Conservation (phyloP, 2,888 invertebrate species). For the Papilio gigon region DNA sequence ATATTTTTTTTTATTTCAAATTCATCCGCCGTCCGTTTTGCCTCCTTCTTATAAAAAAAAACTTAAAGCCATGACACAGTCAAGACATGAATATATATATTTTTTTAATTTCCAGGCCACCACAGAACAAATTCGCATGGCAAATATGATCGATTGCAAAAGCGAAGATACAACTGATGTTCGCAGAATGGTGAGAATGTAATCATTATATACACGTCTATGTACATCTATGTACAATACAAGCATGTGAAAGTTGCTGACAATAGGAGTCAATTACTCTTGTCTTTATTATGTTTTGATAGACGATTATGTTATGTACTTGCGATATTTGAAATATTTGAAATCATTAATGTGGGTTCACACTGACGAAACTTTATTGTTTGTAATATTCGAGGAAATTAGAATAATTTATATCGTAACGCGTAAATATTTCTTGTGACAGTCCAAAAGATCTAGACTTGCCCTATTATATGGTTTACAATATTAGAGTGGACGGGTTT, state of each 20-base stretch:
- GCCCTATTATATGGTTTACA: no score
- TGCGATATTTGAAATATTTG: no score
- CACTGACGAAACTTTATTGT: no score
- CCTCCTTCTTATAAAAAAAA: no score
- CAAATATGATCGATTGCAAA: slow-evolving; percentile 89
- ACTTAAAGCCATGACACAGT: not conserved
- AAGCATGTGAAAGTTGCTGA: slow-evolving; percentile 22
- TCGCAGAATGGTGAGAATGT: slow-evolving; percentile 79
- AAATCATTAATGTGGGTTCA: no score
- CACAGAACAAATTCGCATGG: slow-evolving; percentile 92
- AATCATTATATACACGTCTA: not conserved
- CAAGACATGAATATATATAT: not conserved
- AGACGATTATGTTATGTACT: not conserved
- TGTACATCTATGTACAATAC: not conserved
- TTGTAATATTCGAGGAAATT: no score
- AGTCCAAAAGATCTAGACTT: no score
- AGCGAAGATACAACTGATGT: slow-evolving; percentile 84
- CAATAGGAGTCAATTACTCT: slow-evolving; percentile 20
- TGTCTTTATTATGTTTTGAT: not conserved
- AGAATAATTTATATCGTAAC: no score
- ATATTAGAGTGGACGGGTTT: no score
- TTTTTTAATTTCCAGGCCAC: slow-evolving; percentile 83
- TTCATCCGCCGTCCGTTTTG: no score
- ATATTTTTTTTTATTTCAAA: no score
- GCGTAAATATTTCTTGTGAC: no score